Evolutionary conservation across 2,113 vertebrate species (phyloP), one percentile per base, ranked within the genome.

Genomic region (Tychaedon coryphoeus): DNA sequence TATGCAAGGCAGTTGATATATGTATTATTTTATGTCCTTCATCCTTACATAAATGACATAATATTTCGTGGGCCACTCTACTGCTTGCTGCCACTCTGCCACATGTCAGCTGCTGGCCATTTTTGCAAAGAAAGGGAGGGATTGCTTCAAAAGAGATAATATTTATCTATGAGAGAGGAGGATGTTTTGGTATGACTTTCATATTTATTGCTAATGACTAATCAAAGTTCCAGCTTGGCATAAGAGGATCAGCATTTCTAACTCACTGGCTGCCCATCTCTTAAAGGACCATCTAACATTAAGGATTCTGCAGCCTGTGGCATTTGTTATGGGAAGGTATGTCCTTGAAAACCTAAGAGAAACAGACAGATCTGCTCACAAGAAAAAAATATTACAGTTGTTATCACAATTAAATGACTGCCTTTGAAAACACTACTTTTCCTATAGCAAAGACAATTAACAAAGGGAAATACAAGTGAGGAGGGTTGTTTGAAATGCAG

Each of bases 131-230:
- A 91, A 82, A 34, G 50, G 74, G 42, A 81, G 9, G 26, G 26
- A 89, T 10, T 10, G 3, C 34, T 77, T 58, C 45, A 71, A 80
- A 91, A 56, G 40, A 48, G 72, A 38, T 36, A 94, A 62, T 88
- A 88, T 97, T 97, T 95, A 93, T 88, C 96, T 94, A 45, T 62
- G 36, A 81, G 29, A 15, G 60, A 81, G 48, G 53, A 70, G 85
- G 91, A 73, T 79, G 86, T 64, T 87, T 90, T 84, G 64, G 85
- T 90, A 81, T 78, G 86, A 73, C 86, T 94, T 97, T 82, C 95
- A 64, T 90, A 82, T 83, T 93, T 88, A 78, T 17, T 81, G 71
- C 56, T 87, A 73, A 40, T 85, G 86, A 97, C 87, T 96, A 93
- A 96, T 92, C 86, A 90, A 93, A 93, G 53, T 72, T 62, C 36